phyloP scores from a whole-genome alignment of 2,113 vertebrate species.

The Natator depressus region DNA sequence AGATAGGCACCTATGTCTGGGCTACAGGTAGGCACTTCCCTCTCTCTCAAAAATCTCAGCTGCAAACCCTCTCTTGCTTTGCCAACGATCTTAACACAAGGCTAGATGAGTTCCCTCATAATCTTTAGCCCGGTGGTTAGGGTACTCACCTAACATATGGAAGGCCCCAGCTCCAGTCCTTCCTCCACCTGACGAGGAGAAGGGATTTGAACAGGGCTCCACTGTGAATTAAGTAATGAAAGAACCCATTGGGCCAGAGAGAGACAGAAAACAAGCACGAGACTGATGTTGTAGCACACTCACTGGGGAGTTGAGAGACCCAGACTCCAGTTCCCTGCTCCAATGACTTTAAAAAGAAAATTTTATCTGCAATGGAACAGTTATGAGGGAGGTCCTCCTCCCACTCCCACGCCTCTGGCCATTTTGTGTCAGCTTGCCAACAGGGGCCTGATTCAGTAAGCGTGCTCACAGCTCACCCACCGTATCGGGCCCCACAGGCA shows the following conservation, averaged over 20 bases:
- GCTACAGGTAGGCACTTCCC: neutral
- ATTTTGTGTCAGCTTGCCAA: neutral
- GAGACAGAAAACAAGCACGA: neutral
- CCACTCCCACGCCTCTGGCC: no score
- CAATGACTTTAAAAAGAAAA: neutral
- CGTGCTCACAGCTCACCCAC: neutral
- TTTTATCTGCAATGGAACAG: neutral
- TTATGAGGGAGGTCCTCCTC: neutral
- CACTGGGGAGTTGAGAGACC: neutral
- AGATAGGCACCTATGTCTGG: neutral
- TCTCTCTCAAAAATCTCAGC: neutral
- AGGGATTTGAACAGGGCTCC: neutral
- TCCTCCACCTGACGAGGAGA: neutral
- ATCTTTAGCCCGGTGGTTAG: neutral
- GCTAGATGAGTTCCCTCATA: neutral
- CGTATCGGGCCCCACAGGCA: neutral
- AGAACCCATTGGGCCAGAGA: no score
- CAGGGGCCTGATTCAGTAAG: no score
- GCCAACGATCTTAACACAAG: neutral
- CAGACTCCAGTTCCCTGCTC: neutral
- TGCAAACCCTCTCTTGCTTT: neutral
- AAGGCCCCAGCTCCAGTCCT: neutral
- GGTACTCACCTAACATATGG: neutral
- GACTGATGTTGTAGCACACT: neutral
- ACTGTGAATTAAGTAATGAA: no score